Base-by-base conservation (phyloP, 2,888 invertebrate species). In the Polymixis flavicincta region DNA sequence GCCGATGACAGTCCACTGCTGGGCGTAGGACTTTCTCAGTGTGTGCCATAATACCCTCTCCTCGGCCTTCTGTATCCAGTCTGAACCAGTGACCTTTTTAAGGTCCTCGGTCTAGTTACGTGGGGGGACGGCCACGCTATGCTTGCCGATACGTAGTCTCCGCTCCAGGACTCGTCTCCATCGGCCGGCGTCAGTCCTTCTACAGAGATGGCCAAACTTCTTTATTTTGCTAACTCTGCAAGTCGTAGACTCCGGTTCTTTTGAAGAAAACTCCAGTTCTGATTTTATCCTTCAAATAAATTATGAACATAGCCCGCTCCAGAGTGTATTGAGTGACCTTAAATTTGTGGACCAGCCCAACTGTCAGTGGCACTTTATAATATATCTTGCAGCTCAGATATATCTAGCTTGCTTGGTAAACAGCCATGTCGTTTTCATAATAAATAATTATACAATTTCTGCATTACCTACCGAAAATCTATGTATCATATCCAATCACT, bases 401-500 rank as follows among this genome's bases (percentile, higher is more conserved):
- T 50, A 13, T 28, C 28, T 28, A 19, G 28, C 22, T 50, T 14
- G 9, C 22, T 22, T 50, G 32, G 14, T 45, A 25, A 42, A 63
- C 17, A 17, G 6, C n/a, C 11, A 63, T 42, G 11, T 6, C 63
- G 11, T 42, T 63, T 42, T n/a, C n/a, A n/a, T n/a, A n/a, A n/a
- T 0, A n/a, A 17, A 25, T 0, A 19, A 32, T 19, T 19, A 28
- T 32, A 28, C 8, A 2, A 32, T 0, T 37, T 45, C 8, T 64
- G 28, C 22, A 14, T 9, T 28, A 22, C 65, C 22, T 28, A 65
- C 11, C 22, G 8, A 13, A 22, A 45, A 45, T 45, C 11, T 11
- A 45, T 11, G 42, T 45, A 55, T 68, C 74, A 11, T 14, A 75
- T 85, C 85, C 74, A 76, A 67, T 64, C 32, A 25, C 19, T 17